These are phyloP conservation scores for Rhinogobius similis DNA, from an alignment of 2,113 vertebrate genomes.

Conservation along the genomic window DNA sequence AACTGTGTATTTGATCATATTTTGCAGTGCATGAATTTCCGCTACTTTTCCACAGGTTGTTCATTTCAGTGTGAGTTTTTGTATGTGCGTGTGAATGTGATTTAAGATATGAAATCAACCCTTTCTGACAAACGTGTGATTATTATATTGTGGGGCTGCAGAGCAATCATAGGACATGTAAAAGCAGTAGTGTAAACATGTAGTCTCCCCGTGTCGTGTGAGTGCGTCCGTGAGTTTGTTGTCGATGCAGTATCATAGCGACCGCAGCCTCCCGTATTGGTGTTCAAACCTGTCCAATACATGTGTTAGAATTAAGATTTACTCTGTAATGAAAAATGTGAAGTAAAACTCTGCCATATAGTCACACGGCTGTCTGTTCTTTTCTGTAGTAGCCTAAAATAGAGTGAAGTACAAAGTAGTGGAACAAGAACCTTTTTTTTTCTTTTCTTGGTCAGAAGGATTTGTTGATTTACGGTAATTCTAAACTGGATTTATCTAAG, in stretches of 20 bases:
- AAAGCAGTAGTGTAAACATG: conserved; percentile 65
- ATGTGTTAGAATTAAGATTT: conserved; percentile 81
- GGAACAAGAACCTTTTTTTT: too few relatives aligned
- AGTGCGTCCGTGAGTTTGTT: conserved; percentile 46
- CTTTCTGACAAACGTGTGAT: conserved; percentile 67
- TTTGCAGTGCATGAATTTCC: neutral
- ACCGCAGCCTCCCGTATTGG: conserved; percentile 79
- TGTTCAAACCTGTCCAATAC: conserved; percentile 81
- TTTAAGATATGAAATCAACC: conserved; percentile 26
- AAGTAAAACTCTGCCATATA: conserved; percentile 85
- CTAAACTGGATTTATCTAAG: too few relatives aligned
- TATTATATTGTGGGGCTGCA: conserved; percentile 55
- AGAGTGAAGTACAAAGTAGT: neutral
- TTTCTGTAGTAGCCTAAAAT: neutral
- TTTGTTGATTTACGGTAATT: too few relatives aligned
- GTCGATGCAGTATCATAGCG: conserved; percentile 77
- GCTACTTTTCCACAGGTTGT: neutral
- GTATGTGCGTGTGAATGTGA: conserved; percentile 36
- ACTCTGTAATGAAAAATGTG: conserved; percentile 84
- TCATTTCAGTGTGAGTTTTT: conserved; percentile 37
- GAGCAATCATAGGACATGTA: conserved; percentile 51
- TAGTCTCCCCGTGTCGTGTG: conserved; percentile 50
- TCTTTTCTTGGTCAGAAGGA: too few relatives aligned
- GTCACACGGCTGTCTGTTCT: conserved; percentile 38
- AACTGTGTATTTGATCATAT: neutral